These are phyloP conservation scores for Pan paniscus DNA, from an alignment of 2,113 vertebrate species.

Conservation along the genomic window DNA sequence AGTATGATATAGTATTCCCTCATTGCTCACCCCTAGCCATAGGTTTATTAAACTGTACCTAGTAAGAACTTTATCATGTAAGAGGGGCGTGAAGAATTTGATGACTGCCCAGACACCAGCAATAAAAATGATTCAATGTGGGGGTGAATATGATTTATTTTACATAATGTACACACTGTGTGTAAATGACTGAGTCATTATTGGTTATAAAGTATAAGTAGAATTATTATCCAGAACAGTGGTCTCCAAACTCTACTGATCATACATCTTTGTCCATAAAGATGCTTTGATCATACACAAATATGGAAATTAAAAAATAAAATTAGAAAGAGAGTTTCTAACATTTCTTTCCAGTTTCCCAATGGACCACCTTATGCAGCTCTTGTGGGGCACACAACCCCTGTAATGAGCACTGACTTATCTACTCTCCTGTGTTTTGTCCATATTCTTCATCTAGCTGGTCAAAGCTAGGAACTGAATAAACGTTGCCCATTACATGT, in stretches of 20 bases:
- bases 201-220: background rate
- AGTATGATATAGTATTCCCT: background rate
- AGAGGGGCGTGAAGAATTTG: background rate
- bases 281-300: background rate
- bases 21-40: background rate
- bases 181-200: background rate
- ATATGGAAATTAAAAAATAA: slow-evolving; percentile 2
- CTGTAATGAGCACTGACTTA: background rate
- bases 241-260: background rate
- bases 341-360: background rate
- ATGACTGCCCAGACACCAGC: background rate
- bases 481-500: background rate
- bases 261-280: background rate
- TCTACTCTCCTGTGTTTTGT: background rate
- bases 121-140: background rate
- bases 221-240: background rate
- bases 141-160: background rate
- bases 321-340: background rate
- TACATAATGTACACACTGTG: background rate
- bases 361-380: background rate
- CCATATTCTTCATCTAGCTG: background rate
- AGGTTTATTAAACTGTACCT: background rate
- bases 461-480: background rate
- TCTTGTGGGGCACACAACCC: background rate
- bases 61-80: background rate